Conservation (phyloP, 2,888 invertebrate species). For the Cerastis leucographa region DNA sequence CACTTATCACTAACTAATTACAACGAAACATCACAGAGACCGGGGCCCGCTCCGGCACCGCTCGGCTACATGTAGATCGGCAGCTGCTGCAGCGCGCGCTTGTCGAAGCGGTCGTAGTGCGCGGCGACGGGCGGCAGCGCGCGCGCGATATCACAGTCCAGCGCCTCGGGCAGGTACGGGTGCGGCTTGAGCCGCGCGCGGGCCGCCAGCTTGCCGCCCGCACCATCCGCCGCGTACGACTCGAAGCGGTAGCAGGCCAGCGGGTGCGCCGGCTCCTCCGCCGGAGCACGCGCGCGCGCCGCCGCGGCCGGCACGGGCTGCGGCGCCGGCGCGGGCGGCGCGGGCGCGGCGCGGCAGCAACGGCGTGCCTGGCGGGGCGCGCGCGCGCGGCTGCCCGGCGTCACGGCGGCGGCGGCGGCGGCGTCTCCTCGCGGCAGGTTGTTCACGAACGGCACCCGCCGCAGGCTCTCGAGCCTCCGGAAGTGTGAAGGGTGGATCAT, state of each 20-base stretch:
- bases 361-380: conserved; percentile 73
- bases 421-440: conserved; percentile 93
- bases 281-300: conserved; percentile 69
- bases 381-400: conserved; percentile 70
- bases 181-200: conserved; percentile 80
- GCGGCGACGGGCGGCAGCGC: conserved; percentile 82
- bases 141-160: conserved; percentile 88
- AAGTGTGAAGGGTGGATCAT: conserved; percentile 98
- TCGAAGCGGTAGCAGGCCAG: conserved; percentile 79
- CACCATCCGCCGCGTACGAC: conserved; percentile 74
- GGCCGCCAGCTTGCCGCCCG: conserved; percentile 73
- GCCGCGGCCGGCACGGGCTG: conserved; percentile 75
- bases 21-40: conserved; percentile 87
- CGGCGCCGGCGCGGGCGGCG: conserved; percentile 73
- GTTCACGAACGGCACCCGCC: conserved; percentile 95
- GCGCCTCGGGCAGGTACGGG: conserved; percentile 79
- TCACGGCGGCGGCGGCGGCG: conserved; percentile 78
- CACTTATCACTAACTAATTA: conserved; percentile 87
- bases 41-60: conserved; percentile 74
- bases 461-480: conserved; percentile 95
- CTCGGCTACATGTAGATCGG: conserved; percentile 89
- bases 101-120: conserved; percentile 88
- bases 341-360: conserved; percentile 76
- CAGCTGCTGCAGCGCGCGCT: conserved; percentile 89
- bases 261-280: conserved; percentile 68